These are phyloP conservation scores for Cryptotermes secundus DNA, from an alignment of 1,140 invertebrate genomes.

Conservation along the genomic window DNA sequence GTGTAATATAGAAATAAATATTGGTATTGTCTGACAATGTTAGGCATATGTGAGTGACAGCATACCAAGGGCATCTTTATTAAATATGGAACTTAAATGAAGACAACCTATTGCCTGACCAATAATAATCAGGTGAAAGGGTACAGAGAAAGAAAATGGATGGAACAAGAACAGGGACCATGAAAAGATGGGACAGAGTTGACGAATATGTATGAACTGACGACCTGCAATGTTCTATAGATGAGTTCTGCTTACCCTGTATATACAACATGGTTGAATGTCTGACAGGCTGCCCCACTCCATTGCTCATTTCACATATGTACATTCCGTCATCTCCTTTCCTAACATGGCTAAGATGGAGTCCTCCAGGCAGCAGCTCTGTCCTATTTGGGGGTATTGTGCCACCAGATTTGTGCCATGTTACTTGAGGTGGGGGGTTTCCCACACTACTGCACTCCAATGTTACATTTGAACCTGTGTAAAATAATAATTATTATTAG, in stretches of 20 bases:
- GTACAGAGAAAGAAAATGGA: no score
- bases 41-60: no score
- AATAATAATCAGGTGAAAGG: no score
- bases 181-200: no score
- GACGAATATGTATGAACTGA: no score
- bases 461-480: constrained; percentile 58
- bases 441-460: constrained; percentile 65
- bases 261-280: constrained; percentile 53
- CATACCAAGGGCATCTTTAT: no score
- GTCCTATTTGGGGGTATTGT: constrained; percentile 46
- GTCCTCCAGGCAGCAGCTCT: constrained; percentile 56
- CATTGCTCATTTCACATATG: constrained; percentile 59
- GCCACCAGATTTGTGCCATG: constrained; percentile 57
- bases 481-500: constrained; percentile 19
- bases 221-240: no score
- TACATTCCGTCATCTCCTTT: constrained; percentile 68
- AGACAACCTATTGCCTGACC: no score
- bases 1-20: no score
- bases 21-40: no score
- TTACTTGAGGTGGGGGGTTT: constrained; percentile 56
- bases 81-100: no score
- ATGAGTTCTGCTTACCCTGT: constrained; percentile 41
- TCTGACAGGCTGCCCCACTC: constrained; percentile 47
- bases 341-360: constrained; percentile 62
- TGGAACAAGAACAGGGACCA: no score